Conservation (phyloP, 2,888 invertebrate genomes). For the Auanema sp. region DNA sequence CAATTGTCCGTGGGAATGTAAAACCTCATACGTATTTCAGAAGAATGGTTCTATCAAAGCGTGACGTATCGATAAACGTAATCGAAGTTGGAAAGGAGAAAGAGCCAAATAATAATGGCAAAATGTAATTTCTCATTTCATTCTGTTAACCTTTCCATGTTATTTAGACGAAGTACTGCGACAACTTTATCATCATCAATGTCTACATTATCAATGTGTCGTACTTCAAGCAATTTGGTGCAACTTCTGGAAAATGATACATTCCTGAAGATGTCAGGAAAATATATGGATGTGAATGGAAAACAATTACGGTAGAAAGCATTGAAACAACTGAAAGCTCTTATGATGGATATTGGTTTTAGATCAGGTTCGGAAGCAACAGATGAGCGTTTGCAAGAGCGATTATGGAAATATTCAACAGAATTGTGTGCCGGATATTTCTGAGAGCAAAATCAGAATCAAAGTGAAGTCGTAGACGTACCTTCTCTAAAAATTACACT, state of each 20-base stretch:
- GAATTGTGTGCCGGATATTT: conserved; percentile 41
- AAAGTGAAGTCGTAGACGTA: too few species aligned
- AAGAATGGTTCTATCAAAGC: conserved; percentile 39
- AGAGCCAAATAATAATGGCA: conserved; percentile 49
- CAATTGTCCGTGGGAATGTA: too few species aligned
- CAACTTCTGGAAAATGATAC: conserved; percentile 49
- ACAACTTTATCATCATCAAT: conserved; percentile 49
- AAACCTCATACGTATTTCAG: background rate
- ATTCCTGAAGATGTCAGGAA: conserved; percentile 50
- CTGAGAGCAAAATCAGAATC: conserved; percentile 10
- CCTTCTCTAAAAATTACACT: too few species aligned
- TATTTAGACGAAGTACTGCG: conserved; percentile 30
- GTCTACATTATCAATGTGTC: conserved; percentile 43
- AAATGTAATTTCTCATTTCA: conserved; percentile 27
- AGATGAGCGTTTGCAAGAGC: conserved; percentile 58
- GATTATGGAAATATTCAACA: conserved; percentile 49
- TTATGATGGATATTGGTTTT: conserved; percentile 6
- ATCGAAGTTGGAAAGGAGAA: conserved; percentile 50
- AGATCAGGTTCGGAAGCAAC: conserved; percentile 52
- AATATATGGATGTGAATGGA: conserved; percentile 58
- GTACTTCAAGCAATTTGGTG: conserved; percentile 50
- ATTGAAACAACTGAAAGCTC: background rate
- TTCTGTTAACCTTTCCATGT: background rate
- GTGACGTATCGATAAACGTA: conserved; percentile 41
- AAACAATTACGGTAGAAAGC: conserved; percentile 51